Evolutionary conservation across 2,797 vertebrate genomes (phyloP).

Genomic region (Malurus splendens): DNA sequence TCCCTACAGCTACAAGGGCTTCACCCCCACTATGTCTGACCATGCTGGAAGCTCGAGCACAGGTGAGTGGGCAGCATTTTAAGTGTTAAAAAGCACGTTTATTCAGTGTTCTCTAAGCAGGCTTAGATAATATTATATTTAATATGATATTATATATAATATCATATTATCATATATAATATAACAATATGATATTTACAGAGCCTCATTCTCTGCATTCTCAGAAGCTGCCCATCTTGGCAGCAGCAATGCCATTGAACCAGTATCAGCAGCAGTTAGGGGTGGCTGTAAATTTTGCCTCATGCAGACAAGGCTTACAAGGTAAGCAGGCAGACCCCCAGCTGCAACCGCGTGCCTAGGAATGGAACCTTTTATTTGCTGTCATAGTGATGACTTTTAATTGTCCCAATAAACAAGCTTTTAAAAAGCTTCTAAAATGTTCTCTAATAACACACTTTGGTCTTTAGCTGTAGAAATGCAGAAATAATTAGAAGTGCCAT

Average conservation of each 20-base stretch:
- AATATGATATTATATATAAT: not conserved
- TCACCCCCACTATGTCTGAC: not conserved
- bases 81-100: not conserved
- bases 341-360: constrained; percentile 48
- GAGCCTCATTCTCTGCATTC: not conserved
- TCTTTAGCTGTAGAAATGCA: constrained; percentile 89
- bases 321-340: constrained; percentile 62
- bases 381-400: constrained; percentile 81
- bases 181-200: not conserved
- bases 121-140: not conserved
- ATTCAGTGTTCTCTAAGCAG: not conserved
- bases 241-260: not conserved
- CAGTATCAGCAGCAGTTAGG: not conserved
- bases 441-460: constrained; percentile 88
- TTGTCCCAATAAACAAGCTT: constrained; percentile 81
- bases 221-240: not conserved
- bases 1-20: not conserved
- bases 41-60: not conserved
- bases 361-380: constrained; percentile 74
- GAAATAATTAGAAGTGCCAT: constrained; percentile 88
- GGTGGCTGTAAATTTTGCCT: constrained; percentile 31
- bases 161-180: too few relatives aligned
- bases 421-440: constrained; percentile 80
- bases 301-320: constrained; percentile 34
- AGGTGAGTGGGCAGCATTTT: not conserved